These are phyloP conservation scores for Lepidochrysops patricia DNA, from an alignment of 2,888 invertebrate genomes.

Conservation along the genomic window DNA sequence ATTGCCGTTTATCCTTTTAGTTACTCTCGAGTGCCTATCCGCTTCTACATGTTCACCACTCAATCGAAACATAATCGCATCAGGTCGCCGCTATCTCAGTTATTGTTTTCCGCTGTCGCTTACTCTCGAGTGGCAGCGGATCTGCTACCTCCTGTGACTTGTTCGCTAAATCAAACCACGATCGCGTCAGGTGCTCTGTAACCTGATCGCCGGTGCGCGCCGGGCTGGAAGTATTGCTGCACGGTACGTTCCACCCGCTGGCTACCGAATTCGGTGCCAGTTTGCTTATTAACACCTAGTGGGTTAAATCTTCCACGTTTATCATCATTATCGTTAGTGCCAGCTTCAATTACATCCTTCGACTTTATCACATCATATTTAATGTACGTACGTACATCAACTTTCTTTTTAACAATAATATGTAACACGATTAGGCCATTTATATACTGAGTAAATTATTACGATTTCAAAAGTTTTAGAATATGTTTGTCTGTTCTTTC, in stretches of 20 bases:
- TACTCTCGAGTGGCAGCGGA: background rate
- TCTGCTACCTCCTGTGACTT: background rate
- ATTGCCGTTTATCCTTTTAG: no score
- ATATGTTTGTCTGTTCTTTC: no score
- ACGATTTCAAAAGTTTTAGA: no score
- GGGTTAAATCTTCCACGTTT: background rate
- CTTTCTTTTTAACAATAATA: no score
- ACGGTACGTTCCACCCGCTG: constrained; percentile 15
- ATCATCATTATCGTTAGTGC: background rate
- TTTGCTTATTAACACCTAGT: constrained; percentile 11
- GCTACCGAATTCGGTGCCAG: constrained; percentile 25
- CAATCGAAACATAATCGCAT: background rate
- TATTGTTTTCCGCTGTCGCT: background rate
- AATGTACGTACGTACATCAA: no score
- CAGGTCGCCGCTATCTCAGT: background rate
- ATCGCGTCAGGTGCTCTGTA: constrained; percentile 29
- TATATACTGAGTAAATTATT: no score
- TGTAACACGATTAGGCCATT: no score
- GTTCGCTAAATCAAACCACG: constrained; percentile 22
- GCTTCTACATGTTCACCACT: background rate
- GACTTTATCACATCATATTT: no score
- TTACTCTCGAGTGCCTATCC: background rate
- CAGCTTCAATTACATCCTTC: no score
- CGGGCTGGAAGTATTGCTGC: constrained; percentile 12
- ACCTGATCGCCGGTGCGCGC: constrained; percentile 27